Evolutionary conservation across 2,888 invertebrate species (phyloP), one percentile per base, ranked within the genome.

Genomic region (Agonopterix alstromeriana): DNA sequence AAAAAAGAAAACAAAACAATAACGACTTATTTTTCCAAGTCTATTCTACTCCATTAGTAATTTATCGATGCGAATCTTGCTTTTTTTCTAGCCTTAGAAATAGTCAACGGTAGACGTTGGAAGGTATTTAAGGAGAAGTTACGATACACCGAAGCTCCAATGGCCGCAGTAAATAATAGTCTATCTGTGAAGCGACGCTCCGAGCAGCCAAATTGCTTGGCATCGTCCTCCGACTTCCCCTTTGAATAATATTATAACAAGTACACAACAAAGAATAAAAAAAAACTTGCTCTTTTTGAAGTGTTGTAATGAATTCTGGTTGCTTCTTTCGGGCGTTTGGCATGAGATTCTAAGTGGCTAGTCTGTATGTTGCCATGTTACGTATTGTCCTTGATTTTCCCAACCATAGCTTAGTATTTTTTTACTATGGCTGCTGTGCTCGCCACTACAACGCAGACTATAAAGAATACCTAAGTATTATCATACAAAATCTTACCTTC

Each of bases 171-270:
- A 85, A 84, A 85, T 82, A 83, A 82, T 75, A 70, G 67, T 70
- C 67, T 82, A 83, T 83, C 81, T 81, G 58, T 68, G 72, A 67
- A 72, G 67, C 76, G 73, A 72, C 71, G 54, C 58, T 72, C 72
- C 66, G 70, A 71, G 71, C 63, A 61, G 86, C 85, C 85, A 83
- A 84, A 86, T 83, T 81, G 77, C 85, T 84, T 85, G 84, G 83
- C 86, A 85, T 67, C 77, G 77, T 81, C 68, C 77, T 81, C 77
- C 78, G 78, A 79, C 78, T 81, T 80, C 78, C 82, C 75, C 77
- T 77, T 82, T 82, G 83, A 83, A 83, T 82, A 83, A 82, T 77
- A 80, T 79, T 82, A 82, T 78, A 77, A 82, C 72, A 69, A 73
- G 76, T 67, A 65, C 65, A 77, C 74, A 79, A 77, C 78, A 80